Conservation (phyloP, 1,140 invertebrate genomes). For the Branchinecta lynchi region DNA sequence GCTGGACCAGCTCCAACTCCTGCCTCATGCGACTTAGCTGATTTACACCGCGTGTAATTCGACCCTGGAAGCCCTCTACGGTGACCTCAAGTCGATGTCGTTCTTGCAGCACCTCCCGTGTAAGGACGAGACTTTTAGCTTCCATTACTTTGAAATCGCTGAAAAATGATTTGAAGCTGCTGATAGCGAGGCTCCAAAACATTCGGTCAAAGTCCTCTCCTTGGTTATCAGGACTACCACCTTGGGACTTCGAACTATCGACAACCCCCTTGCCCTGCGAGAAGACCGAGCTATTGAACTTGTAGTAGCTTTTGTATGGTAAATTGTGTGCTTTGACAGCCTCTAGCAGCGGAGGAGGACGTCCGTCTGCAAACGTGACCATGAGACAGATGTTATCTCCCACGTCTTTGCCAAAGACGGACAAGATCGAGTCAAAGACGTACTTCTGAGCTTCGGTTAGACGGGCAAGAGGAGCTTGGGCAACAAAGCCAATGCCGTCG, state of each 20-base stretch:
- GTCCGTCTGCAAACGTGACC: constrained; percentile 17
- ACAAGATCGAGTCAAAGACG: constrained; percentile 14
- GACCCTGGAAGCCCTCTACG: neutral
- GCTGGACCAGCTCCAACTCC: neutral
- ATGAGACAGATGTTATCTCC: constrained; percentile 11
- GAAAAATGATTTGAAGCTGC: constrained; percentile 7
- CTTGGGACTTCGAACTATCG: too few relatives aligned
- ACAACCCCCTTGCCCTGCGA: neutral
- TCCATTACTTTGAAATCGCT: neutral
- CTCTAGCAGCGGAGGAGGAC: neutral
- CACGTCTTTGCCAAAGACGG: constrained; percentile 17
- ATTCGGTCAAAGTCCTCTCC: neutral
- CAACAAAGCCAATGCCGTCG: constrained; percentile 14
- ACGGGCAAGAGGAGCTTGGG: constrained; percentile 2
- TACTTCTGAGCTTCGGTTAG: constrained; percentile 13
- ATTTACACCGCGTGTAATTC: neutral
- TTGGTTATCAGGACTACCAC: neutral
- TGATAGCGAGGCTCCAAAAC: neutral
- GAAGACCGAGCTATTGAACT: constrained; percentile 18
- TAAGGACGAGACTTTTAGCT: neutral
- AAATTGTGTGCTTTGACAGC: constrained; percentile 1
- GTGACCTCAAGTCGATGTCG: neutral
- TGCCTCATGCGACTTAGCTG: neutral
- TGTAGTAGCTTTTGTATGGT: constrained; percentile 12
- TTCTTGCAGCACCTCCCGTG: constrained; percentile 12